These are phyloP conservation scores for Drosophila insularis DNA, from an alignment of 1,140 invertebrate genomes.

Conservation along the genomic window DNA sequence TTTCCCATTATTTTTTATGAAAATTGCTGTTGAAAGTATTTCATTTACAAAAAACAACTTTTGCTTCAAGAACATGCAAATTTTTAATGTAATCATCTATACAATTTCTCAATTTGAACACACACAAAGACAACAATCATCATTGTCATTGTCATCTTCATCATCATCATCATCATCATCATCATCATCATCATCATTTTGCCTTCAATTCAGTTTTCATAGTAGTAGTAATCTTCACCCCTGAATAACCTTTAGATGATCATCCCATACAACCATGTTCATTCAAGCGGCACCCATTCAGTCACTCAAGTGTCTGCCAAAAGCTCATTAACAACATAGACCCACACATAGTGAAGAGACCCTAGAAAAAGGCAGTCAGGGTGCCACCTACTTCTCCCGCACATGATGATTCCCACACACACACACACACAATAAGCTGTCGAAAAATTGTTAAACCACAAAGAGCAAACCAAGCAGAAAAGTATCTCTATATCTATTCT, in stretches of 20 bases:
- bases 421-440: constrained; percentile 41
- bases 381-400: neutral
- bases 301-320: constrained; percentile 42
- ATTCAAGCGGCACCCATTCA: constrained; percentile 41
- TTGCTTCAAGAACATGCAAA: no score
- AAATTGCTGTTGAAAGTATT: neutral
- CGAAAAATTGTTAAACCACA: constrained; percentile 61
- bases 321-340: constrained; percentile 59
- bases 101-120: neutral
- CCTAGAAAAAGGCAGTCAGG: constrained; percentile 10
- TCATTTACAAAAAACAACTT: neutral
- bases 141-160: neutral
- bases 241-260: constrained; percentile 5
- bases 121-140: neutral
- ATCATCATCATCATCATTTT: constrained; percentile 1
- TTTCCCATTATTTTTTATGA: neutral
- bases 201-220: neutral
- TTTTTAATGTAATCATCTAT: neutral
- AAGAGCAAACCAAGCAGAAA: constrained; percentile 56
- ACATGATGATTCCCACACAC: constrained; percentile 1
- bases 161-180: neutral
- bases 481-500: constrained; percentile 40
- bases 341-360: constrained; percentile 17
- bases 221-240: neutral
- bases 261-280: constrained; percentile 27